These are phyloP conservation scores for Acomys russatus DNA, from an alignment of 2,797 vertebrate genomes.

Conservation along the genomic window DNA sequence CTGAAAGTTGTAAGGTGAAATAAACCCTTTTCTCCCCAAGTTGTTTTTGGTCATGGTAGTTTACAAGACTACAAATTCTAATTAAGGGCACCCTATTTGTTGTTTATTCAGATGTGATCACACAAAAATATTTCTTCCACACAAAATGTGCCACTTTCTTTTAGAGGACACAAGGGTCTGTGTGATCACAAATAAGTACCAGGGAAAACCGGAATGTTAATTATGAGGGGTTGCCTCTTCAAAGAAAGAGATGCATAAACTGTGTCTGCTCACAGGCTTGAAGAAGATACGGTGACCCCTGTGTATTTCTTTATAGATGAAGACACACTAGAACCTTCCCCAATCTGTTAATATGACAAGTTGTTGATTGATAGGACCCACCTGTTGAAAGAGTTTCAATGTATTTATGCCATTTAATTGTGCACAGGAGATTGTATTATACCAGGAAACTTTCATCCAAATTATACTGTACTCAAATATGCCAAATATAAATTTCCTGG, in stretches of 20 bases:
- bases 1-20: not conserved
- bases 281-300: not conserved
- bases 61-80: not conserved
- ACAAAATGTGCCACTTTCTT: not conserved
- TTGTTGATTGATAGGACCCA: too few species aligned
- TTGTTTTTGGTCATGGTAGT: not conserved
- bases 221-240: not conserved
- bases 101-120: conserved; percentile 8
- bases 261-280: not conserved
- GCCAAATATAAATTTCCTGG: not conserved
- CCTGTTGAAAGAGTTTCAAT: not conserved
- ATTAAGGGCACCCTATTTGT: not conserved
- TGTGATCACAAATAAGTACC: not conserved
- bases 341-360: not conserved
- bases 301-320: not conserved
- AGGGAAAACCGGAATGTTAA: not conserved
- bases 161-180: too few species aligned
- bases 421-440: not conserved
- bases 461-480: not conserved
- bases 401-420: not conserved
- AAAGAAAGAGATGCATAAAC: not conserved
- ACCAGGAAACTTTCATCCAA: not conserved
- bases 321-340: not conserved
- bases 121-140: not conserved
- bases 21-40: not conserved